A percentile compares a stretch with the other conserved stretches of the same genome.
Evolutionary conservation across 2,113 vertebrate species (phyloP).

Genomic region (Apistogramma diplotaenia): DNA sequence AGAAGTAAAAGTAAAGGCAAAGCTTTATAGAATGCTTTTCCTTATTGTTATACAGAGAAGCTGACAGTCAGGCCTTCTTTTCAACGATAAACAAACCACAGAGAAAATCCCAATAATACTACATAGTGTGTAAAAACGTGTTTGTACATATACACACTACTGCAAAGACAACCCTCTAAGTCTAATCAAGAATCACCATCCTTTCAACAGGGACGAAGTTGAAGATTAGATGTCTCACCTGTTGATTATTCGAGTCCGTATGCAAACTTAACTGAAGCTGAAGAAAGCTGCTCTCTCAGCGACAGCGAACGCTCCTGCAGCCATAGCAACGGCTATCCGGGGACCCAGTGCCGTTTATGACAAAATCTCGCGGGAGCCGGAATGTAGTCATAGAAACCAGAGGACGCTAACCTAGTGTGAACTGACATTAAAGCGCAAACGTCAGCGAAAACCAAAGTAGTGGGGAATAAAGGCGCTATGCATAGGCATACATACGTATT

Average conservation of each 20-base stretch:
- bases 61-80: not conserved
- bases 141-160: not conserved
- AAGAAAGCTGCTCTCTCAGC: not conserved
- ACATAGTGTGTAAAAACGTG: not conserved
- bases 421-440: not conserved
- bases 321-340: conserved; percentile 46
- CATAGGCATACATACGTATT: no score
- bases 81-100: not conserved
- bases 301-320: conserved; percentile 3
- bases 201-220: not conserved
- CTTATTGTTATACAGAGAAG: not conserved
- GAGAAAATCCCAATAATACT: not conserved
- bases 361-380: conserved; percentile 54
- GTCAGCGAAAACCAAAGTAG: not conserved
- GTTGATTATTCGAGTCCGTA: not conserved
- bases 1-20: not conserved
- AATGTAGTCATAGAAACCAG: not conserved
- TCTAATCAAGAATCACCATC: not conserved
- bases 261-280: not conserved
- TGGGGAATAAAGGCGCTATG: not conserved
- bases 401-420: not conserved
- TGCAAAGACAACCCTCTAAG: not conserved
- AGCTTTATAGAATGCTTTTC: not conserved
- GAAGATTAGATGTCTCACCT: conserved; percentile 24
- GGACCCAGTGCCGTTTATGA: not conserved